Conservation (phyloP, 2,888 invertebrate genomes). For the Acleris emargana region DNA sequence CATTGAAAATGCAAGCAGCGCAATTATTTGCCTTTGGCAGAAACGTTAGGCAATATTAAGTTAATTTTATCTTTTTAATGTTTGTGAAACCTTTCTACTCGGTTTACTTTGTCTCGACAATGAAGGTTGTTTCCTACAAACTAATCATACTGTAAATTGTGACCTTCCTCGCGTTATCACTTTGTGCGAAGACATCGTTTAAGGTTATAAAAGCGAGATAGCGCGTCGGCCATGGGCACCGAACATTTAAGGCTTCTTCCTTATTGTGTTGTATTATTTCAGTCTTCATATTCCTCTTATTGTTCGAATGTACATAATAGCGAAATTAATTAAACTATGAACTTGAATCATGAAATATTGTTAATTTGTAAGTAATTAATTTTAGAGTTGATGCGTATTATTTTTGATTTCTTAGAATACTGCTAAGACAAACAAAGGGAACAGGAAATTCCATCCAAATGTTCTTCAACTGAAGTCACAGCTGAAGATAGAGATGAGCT, state of each 20-base stretch:
- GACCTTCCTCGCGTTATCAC: constrained; percentile 30
- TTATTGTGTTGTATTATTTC: background rate
- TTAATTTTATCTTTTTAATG: background rate
- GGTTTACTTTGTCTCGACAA: constrained; percentile 6
- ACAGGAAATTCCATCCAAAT: constrained; percentile 39
- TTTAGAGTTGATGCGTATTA: too few species aligned
- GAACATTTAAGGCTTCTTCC: background rate
- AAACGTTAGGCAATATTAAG: too few species aligned
- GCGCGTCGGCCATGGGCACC: background rate
- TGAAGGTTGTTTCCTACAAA: constrained; percentile 16
- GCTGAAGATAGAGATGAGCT: constrained; percentile 45
- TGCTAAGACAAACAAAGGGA: constrained; percentile 10
- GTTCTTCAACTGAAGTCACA: constrained; percentile 25
- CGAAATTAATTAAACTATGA: too few species aligned
- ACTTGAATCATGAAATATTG: too few species aligned
- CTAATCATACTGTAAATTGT: constrained; percentile 15
- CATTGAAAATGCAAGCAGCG: too few species aligned
- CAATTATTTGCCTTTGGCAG: too few species aligned
- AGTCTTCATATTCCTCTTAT: background rate
- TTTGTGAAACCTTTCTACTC: background rate
- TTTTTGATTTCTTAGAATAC: too few species aligned
- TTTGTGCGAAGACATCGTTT: constrained; percentile 16
- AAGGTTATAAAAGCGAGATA: constrained; percentile 22
- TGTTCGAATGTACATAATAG: too few species aligned
- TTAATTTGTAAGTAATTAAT: too few species aligned